These are phyloP conservation scores for Muscina levida DNA, from an alignment of 2,888 invertebrate species.

Conservation along the genomic window DNA sequence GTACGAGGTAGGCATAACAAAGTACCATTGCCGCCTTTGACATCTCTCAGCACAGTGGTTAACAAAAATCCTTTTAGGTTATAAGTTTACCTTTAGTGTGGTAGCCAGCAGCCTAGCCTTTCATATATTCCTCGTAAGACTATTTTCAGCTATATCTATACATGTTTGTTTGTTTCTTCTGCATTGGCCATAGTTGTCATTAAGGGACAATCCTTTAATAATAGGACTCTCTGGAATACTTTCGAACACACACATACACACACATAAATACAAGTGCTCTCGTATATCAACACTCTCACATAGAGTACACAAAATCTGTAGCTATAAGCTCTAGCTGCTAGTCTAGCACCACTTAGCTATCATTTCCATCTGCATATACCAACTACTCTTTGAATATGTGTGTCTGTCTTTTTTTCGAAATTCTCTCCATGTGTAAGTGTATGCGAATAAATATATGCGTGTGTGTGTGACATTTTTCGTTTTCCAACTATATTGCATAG, in stretches of 20 bases:
- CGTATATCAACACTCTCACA: background rate
- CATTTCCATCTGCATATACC: slow-evolving; percentile 7
- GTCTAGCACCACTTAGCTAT: slow-evolving; percentile 2
- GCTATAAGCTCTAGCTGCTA: background rate
- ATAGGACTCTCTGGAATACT: slow-evolving; percentile 26
- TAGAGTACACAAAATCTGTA: no score
- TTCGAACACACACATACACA: background rate
- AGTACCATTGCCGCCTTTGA: no score
- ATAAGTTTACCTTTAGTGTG: no score
- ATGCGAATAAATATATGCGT: background rate
- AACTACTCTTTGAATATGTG: background rate
- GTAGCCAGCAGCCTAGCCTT: no score
- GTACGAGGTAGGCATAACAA: background rate
- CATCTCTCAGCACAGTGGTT: no score
- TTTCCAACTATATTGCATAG: slow-evolving; percentile 53
- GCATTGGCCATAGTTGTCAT: slow-evolving; percentile 56
- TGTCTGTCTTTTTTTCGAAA: background rate
- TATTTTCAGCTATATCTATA: background rate
- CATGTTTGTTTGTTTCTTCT: background rate
- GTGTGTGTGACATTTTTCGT: slow-evolving; percentile 39
- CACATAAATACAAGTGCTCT: slow-evolving; percentile 5
- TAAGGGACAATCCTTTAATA: slow-evolving; percentile 50
- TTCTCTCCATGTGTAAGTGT: background rate
- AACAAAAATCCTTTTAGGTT: no score
- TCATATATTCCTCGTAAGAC: slow-evolving; percentile 1